Conservation (phyloP, 2,888 invertebrate genomes). For the Ectemnius continuus region DNA sequence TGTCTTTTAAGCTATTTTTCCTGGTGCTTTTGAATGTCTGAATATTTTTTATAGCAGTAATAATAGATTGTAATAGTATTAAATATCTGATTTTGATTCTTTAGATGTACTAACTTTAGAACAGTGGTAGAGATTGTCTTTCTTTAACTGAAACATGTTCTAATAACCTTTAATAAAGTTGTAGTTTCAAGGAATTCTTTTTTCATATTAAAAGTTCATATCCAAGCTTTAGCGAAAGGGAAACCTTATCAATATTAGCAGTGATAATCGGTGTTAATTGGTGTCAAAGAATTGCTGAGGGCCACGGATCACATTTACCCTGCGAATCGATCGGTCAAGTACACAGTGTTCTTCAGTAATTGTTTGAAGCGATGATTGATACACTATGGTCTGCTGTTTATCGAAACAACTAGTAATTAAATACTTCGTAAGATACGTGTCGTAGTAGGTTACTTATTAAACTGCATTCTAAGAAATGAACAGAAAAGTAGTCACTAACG, state of each 20-base stretch:
- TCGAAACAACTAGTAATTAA: conserved; percentile 49
- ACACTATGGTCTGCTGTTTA: conserved; percentile 49
- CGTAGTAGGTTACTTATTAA: conserved; percentile 41
- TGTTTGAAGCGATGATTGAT: conserved; percentile 58
- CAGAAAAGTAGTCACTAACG: conserved; percentile 49
- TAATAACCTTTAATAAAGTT: too few relatives aligned
- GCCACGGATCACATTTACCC: conserved; percentile 49
- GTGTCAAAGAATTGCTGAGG: conserved; percentile 36
- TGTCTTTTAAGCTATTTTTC: too few relatives aligned
- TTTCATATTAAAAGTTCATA: not conserved
- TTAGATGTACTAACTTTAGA: too few relatives aligned
- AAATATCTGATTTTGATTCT: too few relatives aligned
- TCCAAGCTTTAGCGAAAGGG: too few relatives aligned
- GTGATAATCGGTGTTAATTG: not conserved
- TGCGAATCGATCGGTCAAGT: conserved; percentile 42
- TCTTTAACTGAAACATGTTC: too few relatives aligned
- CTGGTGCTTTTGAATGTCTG: too few relatives aligned
- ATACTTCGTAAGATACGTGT: conserved; percentile 50
- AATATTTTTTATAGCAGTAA: too few relatives aligned
- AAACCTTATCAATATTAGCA: too few relatives aligned
- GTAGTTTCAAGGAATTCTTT: not conserved
- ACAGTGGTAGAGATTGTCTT: too few relatives aligned
- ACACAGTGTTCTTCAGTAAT: conserved; percentile 45
- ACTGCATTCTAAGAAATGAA: conserved; percentile 55
- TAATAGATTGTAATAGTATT: too few relatives aligned